Conservation (phyloP, 2,888 invertebrate genomes). For the Nebria brevicollis region DNA sequence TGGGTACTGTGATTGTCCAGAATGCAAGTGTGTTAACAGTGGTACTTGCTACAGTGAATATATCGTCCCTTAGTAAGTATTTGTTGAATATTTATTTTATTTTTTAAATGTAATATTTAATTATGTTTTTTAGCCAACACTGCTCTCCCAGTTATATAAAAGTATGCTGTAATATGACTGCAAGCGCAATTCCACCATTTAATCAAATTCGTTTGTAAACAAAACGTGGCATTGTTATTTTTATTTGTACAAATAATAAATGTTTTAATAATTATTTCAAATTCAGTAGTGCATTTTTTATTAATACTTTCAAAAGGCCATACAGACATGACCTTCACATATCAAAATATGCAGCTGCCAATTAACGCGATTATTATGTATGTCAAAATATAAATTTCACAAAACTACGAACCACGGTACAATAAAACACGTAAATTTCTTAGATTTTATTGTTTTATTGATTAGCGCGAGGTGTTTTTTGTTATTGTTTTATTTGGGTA, state of each 20-base stretch:
- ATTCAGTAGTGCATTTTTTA: not conserved
- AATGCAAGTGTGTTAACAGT: slow-evolving; percentile 30
- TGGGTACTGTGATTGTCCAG: slow-evolving; percentile 23
- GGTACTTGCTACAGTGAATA: slow-evolving; percentile 20
- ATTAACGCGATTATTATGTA: no score
- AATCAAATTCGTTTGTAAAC: not conserved
- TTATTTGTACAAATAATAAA: not conserved
- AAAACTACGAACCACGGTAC: no score
- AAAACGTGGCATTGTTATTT: not conserved
- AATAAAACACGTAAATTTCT: no score
- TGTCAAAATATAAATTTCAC: no score
- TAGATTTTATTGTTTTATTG: no score
- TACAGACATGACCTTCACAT: no score
- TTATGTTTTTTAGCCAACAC: slow-evolving; percentile 23
- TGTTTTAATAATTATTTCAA: not conserved
- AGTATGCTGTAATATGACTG: slow-evolving; percentile 27
- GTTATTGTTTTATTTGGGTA: no score
- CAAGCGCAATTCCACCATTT: not conserved
- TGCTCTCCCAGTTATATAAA: slow-evolving; percentile 25
- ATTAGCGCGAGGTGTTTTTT: no score
- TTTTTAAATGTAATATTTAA: no score
- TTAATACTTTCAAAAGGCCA: not conserved
- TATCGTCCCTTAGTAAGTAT: slow-evolving; percentile 40
- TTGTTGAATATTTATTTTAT: no score
- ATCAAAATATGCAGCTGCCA: no score